Evolutionary conservation across 2,888 invertebrate genomes (phyloP).

Genomic region (Polyommatus iphigenia): DNA sequence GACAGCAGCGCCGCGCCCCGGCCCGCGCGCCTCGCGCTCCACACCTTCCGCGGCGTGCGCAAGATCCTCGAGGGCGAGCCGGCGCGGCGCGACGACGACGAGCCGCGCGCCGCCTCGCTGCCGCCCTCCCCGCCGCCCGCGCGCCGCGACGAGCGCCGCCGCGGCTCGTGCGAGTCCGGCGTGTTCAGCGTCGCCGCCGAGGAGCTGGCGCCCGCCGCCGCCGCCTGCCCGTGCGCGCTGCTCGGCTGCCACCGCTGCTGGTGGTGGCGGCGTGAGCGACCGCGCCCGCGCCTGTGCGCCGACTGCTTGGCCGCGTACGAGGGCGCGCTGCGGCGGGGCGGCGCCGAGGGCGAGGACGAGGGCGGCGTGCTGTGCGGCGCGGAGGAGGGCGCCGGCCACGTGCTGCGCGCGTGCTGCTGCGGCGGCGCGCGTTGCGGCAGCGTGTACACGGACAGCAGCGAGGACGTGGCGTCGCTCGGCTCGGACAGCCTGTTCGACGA

Average conservation of each 20-base stretch:
- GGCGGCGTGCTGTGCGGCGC: conserved; percentile 52
- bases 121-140: conserved; percentile 65
- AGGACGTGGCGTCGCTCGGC: conserved; percentile 90
- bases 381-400: conserved; percentile 44
- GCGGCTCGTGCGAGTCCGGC: conserved; percentile 93
- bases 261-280: conserved; percentile 55
- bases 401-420: conserved; percentile 49
- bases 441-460: conserved; percentile 92
- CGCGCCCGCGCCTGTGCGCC: conserved; percentile 49
- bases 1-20: conserved; percentile 88
- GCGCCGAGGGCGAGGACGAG: conserved; percentile 43
- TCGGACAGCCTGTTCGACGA: conserved; percentile 88
- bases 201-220: conserved; percentile 77
- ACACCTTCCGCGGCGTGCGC: conserved; percentile 89
- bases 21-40: conserved; percentile 84
- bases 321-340: conserved; percentile 47
- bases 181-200: conserved; percentile 94
- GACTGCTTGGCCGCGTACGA: conserved; percentile 60
- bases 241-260: conserved; percentile 72
- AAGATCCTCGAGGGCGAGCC: conserved; percentile 86
- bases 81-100: conserved; percentile 48
- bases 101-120: conserved; percentile 59
- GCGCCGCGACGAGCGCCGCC: conserved; percentile 69
- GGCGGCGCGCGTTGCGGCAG: conserved; percentile 86
- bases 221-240: conserved; percentile 69